Evolutionary conservation across 2,797 vertebrate species (phyloP).

Genomic region (Hyperoplus immaculatus): DNA sequence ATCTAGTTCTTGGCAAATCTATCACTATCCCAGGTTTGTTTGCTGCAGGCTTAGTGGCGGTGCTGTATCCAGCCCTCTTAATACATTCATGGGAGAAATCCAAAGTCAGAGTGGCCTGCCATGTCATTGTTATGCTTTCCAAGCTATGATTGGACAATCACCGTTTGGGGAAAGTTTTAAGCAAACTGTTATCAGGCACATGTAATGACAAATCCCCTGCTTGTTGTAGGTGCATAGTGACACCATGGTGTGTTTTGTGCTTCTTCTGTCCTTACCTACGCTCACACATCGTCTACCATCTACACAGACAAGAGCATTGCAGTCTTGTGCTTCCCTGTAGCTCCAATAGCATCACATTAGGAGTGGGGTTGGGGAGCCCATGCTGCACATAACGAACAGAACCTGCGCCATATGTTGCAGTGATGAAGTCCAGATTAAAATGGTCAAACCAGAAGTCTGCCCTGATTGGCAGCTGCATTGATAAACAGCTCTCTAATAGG

Average conservation of each 20-base stretch:
- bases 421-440: slow-evolving; percentile 80
- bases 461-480: slow-evolving; percentile 78
- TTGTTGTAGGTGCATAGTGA: too few species aligned
- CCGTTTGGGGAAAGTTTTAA: neutral
- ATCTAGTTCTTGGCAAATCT: neutral
- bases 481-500: slow-evolving; percentile 84
- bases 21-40: neutral
- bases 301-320: slow-evolving; percentile 38
- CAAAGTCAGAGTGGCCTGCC: neutral
- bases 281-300: slow-evolving; percentile 32
- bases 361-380: slow-evolving; percentile 30
- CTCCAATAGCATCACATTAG: slow-evolving; percentile 62
- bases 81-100: neutral
- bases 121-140: neutral
- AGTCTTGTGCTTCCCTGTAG: slow-evolving; percentile 63
- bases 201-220: slow-evolving; percentile 18
- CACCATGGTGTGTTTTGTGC: too few species aligned
- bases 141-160: neutral
- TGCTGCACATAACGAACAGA: slow-evolving; percentile 74
- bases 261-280: neutral
- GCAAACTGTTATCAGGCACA: neutral
- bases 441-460: slow-evolving; percentile 58
- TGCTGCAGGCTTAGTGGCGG: neutral
- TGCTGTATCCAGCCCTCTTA: neutral
- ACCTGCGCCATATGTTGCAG: slow-evolving; percentile 72